Base-by-base conservation (phyloP, 2,888 invertebrate genomes). In the Coelopa pilipes region DNA sequence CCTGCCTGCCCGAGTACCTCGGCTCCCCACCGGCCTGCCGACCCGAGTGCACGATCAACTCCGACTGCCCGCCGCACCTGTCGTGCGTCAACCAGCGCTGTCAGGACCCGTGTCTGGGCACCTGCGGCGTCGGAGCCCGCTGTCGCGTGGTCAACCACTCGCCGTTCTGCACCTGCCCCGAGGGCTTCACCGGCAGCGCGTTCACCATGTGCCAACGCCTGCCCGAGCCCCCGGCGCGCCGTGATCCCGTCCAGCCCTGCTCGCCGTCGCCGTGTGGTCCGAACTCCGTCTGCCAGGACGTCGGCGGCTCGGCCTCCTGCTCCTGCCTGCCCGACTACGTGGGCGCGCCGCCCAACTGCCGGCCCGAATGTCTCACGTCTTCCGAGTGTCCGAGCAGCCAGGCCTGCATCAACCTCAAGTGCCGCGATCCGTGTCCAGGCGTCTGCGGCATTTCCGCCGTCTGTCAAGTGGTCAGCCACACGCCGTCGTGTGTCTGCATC, bases 381-480 rank as follows among this genome's bases (percentile, higher is more conserved):
- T 89, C 92, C 12, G 94, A 95, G 82, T 95, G 95, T 83, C 87
- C 91, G 67, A 92, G 91, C 76, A 91, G 91, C 79, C 89, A 91
- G 82, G 93, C 95, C 9, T 96, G 95, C 82, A 92, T 94, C 65
- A 91, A 90, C 79, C 91, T 92, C 86, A 93, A 92, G 86, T 95
- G 95, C 86, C 89, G 89, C 78, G 92, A 95, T 85, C 95, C 95
- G 17, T 95, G 95, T 82, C 89, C 91, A 9, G 94, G 94, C 62
- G 91, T 93, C 46, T 93, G 96, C 82, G 96, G 95, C 15, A 82
- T 90, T 21, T 90, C 90, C 78, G 93, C 96, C 1, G 87, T 91
- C 62, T 96, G 96, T 81, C 90, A 90, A 82, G 93, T 94, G 10
- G 89, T 93, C 17, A 93, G 93, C 84, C 93, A 95, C 85, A 90